Evolutionary conservation across 2,113 vertebrate genomes (phyloP), one percentile per base, ranked within the genome.

Genomic region (Myxocyprinus asiaticus): DNA sequence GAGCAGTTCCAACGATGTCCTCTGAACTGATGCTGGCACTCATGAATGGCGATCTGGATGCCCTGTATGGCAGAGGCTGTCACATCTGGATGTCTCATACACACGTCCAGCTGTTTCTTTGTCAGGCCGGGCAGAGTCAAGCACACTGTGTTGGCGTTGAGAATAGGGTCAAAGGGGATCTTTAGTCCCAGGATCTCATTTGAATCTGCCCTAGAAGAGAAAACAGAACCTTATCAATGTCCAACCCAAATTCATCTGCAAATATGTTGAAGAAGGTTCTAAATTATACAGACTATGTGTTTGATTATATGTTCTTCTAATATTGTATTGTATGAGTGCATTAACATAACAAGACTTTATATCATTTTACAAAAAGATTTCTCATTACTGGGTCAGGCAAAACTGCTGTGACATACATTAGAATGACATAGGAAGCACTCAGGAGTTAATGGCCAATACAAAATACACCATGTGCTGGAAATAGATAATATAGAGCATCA

Each of bases 1-100:
- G 97, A 99, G 87, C 98, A 99, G 87, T 99, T 99, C 98, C 98
- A 99, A 78, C 98, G 95, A 87, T 99, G 96, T 59, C 98, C 95
- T 82, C 95, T 93, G 86, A 99, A 98, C 89, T 99, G 98, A 89
- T 98, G 95, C 90, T 99, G 97, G 88, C 98, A 99, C 87, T 99
- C 98, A 0, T 99, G 97, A 92, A 98, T 99, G 89, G 97, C 98
- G 0, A 99, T 99, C 92, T 99, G 98, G 87, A 99, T 98, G 65
- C 98, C 98, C 89, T 99, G 98, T 88, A 99, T 98, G 87, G 98
- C 98, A 0, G 98, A 99, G n/a, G 97, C 98, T 0, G 98, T 97
- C 86, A 99, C 98, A 0, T 99, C 97, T 0, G 98, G 98, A 87
- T 96, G 95, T 4, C 96, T 92, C 90, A 96, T 96, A 2, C 98